A percentile compares a stretch with the other conserved stretches of the same genome.
These are phyloP conservation scores for Spisula solida DNA, from an alignment of 2,888 invertebrate genomes.

Conservation along the genomic window DNA sequence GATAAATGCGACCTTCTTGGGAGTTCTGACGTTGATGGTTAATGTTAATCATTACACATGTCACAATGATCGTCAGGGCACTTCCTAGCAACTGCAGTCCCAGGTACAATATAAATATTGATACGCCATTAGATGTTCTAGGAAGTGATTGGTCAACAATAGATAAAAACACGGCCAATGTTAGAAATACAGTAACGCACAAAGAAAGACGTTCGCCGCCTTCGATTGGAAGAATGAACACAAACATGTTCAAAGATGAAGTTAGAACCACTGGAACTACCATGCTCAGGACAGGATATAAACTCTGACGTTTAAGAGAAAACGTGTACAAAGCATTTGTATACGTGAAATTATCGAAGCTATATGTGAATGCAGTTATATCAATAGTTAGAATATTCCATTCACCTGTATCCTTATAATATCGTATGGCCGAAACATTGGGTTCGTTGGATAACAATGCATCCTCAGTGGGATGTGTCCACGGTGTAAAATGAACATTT, in stretches of 20 bases:
- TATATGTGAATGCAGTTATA: background rate
- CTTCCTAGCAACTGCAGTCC: slow-evolving; percentile 64
- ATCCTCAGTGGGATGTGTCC: background rate
- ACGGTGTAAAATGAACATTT: background rate
- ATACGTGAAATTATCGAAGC: background rate
- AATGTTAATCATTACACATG: slow-evolving; percentile 57
- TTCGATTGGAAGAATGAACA: slow-evolving; percentile 65
- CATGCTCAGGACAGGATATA: slow-evolving; percentile 64
- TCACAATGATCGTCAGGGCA: slow-evolving; percentile 58
- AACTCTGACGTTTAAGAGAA: slow-evolving; percentile 56
- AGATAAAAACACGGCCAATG: slow-evolving; percentile 66
- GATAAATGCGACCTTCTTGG: background rate
- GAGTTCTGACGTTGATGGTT: slow-evolving; percentile 27
- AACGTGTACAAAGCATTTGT: slow-evolving; percentile 25
- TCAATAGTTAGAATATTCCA: background rate
- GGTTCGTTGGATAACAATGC: no score
- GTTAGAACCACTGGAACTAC: slow-evolving; percentile 67
- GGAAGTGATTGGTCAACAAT: slow-evolving; percentile 62
- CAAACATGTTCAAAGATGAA: slow-evolving; percentile 62
- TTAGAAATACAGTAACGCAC: slow-evolving; percentile 66
- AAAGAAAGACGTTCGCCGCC: slow-evolving; percentile 70
- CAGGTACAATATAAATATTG: slow-evolving; percentile 66
- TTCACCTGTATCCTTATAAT: slow-evolving; percentile 1
- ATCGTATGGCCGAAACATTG: background rate
- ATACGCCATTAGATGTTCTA: slow-evolving; percentile 60